These are phyloP conservation scores for Zaprionus nigranus DNA, from an alignment of 1,140 invertebrate genomes.

Conservation along the genomic window DNA sequence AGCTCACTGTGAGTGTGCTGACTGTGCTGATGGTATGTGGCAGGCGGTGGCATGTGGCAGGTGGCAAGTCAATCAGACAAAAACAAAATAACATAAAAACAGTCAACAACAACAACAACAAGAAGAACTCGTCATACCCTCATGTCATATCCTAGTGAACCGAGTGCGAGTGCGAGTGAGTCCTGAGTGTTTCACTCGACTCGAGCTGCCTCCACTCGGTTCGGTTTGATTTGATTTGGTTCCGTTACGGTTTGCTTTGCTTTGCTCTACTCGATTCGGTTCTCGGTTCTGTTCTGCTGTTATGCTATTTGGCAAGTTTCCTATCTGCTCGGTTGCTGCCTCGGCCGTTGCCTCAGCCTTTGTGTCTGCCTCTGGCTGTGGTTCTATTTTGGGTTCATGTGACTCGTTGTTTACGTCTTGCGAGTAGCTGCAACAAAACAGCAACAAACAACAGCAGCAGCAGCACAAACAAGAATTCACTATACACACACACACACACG, in stretches of 20 bases:
- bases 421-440: slow-evolving; percentile 16
- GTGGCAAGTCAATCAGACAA: slow-evolving; percentile 35
- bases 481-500: not conserved
- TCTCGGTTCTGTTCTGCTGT: not conserved
- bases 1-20: not conserved
- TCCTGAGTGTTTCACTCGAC: slow-evolving; percentile 1
- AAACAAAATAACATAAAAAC: not conserved
- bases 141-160: not conserved
- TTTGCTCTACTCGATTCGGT: not conserved
- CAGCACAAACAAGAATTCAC: not conserved
- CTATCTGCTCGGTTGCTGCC: slow-evolving; percentile 2
- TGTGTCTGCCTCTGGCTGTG: not conserved
- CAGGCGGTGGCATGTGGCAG: slow-evolving; percentile 23
- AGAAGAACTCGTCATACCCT: not conserved
- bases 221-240: no score
- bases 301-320: slow-evolving; percentile 35
- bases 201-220: not conserved
- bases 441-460: slow-evolving; percentile 5
- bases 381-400: slow-evolving; percentile 41
- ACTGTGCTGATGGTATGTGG: slow-evolving; percentile 2
- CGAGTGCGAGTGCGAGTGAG: not conserved
- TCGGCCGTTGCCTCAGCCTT: no score
- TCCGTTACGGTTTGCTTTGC: not conserved
- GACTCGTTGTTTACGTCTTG: slow-evolving; percentile 50
- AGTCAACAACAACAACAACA: slow-evolving; percentile 4